Conservation (phyloP, 2,888 invertebrate species). For the Agrenia bidenticulata region DNA sequence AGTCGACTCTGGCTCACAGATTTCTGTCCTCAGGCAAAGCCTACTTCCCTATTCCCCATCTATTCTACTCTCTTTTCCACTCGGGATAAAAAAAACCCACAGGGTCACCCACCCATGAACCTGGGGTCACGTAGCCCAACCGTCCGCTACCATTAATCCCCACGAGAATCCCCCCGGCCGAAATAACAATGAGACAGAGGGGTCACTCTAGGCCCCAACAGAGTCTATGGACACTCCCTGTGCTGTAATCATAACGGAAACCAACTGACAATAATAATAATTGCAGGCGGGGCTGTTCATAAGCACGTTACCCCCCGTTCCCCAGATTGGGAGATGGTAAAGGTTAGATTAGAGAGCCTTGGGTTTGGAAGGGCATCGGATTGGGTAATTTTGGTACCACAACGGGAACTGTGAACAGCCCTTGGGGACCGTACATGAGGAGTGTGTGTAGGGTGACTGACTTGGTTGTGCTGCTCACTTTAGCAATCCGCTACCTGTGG, state of each 20-base stretch:
- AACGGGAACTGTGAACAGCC: background rate
- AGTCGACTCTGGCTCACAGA: no score
- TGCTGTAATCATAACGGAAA: conserved; percentile 12
- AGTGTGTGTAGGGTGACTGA: conserved; percentile 3
- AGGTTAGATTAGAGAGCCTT: background rate
- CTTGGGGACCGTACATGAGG: conserved; percentile 4
- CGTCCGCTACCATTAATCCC: no score
- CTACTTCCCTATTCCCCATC: no score
- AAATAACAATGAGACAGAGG: no score
- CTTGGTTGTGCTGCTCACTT: conserved; percentile 7
- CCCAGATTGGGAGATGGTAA: background rate
- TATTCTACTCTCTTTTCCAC: no score
- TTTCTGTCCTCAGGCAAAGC: no score
- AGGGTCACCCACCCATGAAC: no score
- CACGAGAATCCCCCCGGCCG: no score
- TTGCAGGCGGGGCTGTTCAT: background rate
- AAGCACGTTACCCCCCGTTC: background rate
- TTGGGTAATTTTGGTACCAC: background rate
- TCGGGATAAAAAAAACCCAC: no score
- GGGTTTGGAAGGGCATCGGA: background rate
- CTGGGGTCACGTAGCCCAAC: no score
- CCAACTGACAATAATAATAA: conserved; percentile 11
- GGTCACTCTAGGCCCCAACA: background rate
- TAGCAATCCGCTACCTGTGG: conserved; percentile 15
- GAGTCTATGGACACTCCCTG: background rate